A percentile compares a stretch with the other conserved stretches of the same genome.
Evolutionary conservation across 1,140 invertebrate species (phyloP).

Genomic region (Drosophila nannoptera): DNA sequence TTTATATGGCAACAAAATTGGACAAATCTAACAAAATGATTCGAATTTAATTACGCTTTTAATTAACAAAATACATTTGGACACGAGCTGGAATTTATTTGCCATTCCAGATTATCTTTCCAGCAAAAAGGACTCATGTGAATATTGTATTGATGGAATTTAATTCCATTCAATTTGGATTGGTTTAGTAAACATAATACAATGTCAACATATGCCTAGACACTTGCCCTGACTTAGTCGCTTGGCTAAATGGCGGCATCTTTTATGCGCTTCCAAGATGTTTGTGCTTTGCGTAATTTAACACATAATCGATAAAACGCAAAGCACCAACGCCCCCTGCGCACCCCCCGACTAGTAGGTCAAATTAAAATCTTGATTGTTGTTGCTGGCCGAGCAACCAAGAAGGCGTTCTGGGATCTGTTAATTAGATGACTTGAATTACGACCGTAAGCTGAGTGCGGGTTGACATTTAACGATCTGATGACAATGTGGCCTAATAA

Average conservation of each 20-base stretch:
- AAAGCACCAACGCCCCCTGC: background rate
- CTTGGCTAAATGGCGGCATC: background rate
- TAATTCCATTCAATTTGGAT: background rate
- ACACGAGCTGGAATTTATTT: background rate
- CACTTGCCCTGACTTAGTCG: constrained; percentile 4
- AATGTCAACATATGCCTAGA: background rate
- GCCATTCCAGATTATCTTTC: background rate
- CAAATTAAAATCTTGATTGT: constrained; percentile 51
- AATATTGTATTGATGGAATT: background rate
- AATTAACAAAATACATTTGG: too few relatives aligned
- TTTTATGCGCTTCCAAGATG: constrained; percentile 26
- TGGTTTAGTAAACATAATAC: constrained; percentile 4
- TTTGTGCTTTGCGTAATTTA: constrained; percentile 66
- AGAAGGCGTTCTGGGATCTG: constrained; percentile 35
- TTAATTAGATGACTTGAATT: constrained; percentile 60
- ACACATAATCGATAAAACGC: constrained; percentile 66
- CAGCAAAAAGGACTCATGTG: background rate
- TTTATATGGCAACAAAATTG: too few relatives aligned
- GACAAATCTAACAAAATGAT: too few relatives aligned
- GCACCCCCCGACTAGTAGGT: constrained; percentile 10
- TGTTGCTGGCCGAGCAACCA: constrained; percentile 22
- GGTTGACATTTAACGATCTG: constrained; percentile 22
- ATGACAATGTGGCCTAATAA: constrained; percentile 14
- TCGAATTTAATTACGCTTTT: too few relatives aligned
- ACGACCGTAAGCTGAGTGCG: constrained; percentile 30